Conservation (phyloP, 2,888 invertebrate genomes). For the Muschampia plurimacula region DNA sequence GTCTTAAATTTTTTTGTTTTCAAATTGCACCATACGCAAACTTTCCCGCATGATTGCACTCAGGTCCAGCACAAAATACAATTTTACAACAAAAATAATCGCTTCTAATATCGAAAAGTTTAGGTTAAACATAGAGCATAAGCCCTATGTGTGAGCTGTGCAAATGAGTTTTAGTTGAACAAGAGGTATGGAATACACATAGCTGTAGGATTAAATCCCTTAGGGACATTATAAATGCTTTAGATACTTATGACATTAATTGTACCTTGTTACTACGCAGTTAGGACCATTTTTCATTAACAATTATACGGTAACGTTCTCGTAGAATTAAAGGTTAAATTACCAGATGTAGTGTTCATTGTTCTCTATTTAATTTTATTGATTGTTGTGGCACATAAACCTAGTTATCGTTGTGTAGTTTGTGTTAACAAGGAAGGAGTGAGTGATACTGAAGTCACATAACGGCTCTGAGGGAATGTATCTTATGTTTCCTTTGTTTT, state of each 20-base stretch:
- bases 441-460: not conserved
- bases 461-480: no score
- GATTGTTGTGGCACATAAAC: not conserved
- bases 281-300: constrained; percentile 28
- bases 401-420: not conserved
- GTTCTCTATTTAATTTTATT: not conserved
- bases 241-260: constrained; percentile 18
- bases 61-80: not conserved
- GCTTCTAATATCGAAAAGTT: no score
- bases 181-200: constrained; percentile 19
- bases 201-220: constrained; percentile 12
- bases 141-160: no score
- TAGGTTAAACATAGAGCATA: no score
- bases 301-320: not conserved
- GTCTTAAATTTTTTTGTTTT: no score
- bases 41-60: no score
- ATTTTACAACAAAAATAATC: not conserved
- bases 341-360: not conserved
- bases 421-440: not conserved
- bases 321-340: constrained; percentile 5
- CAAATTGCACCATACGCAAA: no score
- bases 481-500: no score
- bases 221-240: constrained; percentile 26
- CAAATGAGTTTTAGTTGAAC: not conserved
- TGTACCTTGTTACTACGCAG: constrained; percentile 35